Evolutionary conservation across 2,797 vertebrate species (phyloP).

Genomic region (Spinus pinus): DNA sequence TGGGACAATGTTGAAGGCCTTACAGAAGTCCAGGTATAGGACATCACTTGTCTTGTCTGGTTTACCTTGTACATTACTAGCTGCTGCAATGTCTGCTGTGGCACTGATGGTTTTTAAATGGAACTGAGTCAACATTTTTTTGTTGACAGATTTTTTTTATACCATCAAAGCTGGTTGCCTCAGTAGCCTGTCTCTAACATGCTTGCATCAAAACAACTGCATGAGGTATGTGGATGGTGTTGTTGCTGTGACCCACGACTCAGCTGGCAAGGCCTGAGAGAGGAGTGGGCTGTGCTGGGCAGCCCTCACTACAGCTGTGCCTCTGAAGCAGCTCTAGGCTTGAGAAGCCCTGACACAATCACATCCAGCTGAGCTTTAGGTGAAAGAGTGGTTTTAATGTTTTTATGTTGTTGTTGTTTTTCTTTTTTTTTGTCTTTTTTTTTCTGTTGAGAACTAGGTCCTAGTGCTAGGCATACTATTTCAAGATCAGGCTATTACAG

Average conservation of each 20-base stretch:
- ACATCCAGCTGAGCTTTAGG: neutral
- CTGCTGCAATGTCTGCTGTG: neutral
- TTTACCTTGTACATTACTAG: neutral
- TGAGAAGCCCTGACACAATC: neutral
- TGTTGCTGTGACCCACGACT: neutral
- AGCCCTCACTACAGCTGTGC: rapidly evolving
- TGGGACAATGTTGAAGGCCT: rapidly evolving
- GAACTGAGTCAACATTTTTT: neutral
- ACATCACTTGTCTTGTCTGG: neutral
- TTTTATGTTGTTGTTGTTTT: rapidly evolving
- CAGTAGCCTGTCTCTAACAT: neutral
- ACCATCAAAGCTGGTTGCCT: neutral
- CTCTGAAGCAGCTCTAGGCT: neutral
- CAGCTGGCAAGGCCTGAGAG: rapidly evolving
- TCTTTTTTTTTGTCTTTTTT: neutral
- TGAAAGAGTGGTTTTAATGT: neutral
- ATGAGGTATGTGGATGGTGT: neutral
- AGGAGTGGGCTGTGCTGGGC: rapidly evolving
- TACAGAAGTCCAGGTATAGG: neutral
- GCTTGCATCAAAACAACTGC: neutral
- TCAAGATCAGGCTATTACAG: neutral
- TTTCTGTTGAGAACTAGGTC: neutral
- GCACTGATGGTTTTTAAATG: neutral
- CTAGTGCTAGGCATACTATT: neutral
- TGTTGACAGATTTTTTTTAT: neutral